Evolutionary conservation across 2,113 vertebrate species (phyloP).

Genomic region (Myrmecobius fasciatus): DNA sequence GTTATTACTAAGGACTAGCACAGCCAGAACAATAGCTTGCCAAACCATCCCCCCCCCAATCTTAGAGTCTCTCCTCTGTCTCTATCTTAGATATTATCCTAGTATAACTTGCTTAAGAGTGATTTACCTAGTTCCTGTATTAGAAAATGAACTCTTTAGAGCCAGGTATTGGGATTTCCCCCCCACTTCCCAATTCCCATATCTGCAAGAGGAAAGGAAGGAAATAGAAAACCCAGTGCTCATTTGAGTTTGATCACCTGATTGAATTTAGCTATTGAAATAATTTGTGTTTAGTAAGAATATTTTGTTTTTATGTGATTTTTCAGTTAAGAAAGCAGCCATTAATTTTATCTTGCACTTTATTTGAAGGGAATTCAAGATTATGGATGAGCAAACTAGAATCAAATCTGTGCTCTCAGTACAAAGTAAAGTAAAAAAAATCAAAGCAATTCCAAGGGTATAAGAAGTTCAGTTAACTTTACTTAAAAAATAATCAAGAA

Average conservation of each 20-base stretch:
- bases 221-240: not conserved
- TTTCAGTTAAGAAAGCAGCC: slow-evolving; percentile 53
- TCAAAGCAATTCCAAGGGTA: slow-evolving; percentile 70
- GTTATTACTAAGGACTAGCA: not conserved
- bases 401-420: slow-evolving; percentile 68
- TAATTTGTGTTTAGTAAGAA: slow-evolving; percentile 13
- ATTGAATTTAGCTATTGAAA: slow-evolving; percentile 45
- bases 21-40: not conserved
- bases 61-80: not conserved
- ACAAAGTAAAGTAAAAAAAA: slow-evolving; percentile 72
- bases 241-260: slow-evolving; percentile 1
- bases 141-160: not conserved
- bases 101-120: not conserved
- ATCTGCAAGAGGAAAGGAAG: not conserved
- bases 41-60: not conserved
- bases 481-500: slow-evolving; percentile 72
- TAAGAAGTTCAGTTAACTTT: slow-evolving; percentile 73
- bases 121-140: not conserved
- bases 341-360: slow-evolving; percentile 72
- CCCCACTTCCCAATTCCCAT: slow-evolving; percentile 10
- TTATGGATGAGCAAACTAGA: slow-evolving; percentile 52
- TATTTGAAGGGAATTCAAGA: slow-evolving; percentile 67
- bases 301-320: slow-evolving; percentile 70
- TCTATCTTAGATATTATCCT: not conserved
- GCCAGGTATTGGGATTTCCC: not conserved